Conservation (phyloP, 2,113 vertebrate genomes). For the Paralichthys olivaceus region DNA sequence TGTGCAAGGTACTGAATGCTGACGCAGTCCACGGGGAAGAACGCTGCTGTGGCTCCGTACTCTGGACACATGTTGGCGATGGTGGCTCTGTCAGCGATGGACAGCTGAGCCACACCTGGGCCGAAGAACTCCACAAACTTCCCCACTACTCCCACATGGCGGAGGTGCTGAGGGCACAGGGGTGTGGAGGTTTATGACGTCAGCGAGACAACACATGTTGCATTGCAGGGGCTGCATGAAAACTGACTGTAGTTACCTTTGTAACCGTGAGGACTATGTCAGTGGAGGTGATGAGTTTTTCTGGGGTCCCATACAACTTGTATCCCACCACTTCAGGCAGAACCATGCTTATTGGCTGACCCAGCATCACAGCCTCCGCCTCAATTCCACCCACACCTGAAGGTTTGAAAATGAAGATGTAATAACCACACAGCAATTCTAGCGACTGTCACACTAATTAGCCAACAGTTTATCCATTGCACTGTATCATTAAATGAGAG, state of each 20-base stretch:
- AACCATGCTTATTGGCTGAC: constrained; percentile 98
- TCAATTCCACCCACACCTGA: constrained; percentile 97
- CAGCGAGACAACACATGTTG: neutral
- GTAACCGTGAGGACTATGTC: constrained; percentile 98
- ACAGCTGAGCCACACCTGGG: constrained; percentile 91
- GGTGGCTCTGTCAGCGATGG: constrained; percentile 97
- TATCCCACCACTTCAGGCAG: constrained; percentile 97
- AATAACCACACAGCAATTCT: neutral
- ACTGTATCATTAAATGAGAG: neutral
- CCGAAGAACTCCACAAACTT: constrained; percentile 99
- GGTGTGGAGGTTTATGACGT: neutral
- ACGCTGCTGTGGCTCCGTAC: constrained; percentile 95
- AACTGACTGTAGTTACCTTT: constrained; percentile 83
- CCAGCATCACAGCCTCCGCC: constrained; percentile 98
- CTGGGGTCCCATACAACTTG: constrained; percentile 85
- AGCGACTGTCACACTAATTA: neutral
- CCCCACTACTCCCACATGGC: constrained; percentile 95
- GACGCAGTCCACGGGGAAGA: constrained; percentile 93
- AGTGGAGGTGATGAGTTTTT: constrained; percentile 92
- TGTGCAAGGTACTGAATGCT: constrained; percentile 92
- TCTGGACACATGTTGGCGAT: constrained; percentile 99
- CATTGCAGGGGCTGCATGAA: neutral
- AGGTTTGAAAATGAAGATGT: neutral
- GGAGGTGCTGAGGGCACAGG: constrained; percentile 86
- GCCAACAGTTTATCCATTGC: neutral